These are phyloP conservation scores for Scomber japonicus DNA, from an alignment of 2,113 vertebrate species.

Conservation along the genomic window DNA sequence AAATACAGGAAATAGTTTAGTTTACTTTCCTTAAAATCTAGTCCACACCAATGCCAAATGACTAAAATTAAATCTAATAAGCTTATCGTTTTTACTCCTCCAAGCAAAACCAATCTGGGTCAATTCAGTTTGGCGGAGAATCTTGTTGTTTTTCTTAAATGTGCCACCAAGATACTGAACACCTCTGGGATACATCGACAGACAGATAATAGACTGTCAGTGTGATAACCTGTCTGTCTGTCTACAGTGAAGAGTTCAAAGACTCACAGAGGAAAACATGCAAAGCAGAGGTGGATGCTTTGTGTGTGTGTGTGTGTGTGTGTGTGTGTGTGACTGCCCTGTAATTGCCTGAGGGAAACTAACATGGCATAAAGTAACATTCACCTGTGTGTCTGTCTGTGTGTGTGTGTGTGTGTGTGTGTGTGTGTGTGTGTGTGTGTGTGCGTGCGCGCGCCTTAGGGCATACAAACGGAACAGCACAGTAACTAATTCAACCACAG, in stretches of 20 bases:
- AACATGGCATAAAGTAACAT: slow-evolving; percentile 60
- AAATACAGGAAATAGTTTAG: slow-evolving; percentile 14
- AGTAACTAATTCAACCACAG: slow-evolving; percentile 39
- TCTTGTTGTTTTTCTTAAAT: slow-evolving; percentile 54
- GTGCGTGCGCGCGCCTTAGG: slow-evolving; percentile 43
- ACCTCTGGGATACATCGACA: slow-evolving; percentile 19
- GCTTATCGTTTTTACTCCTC: slow-evolving; percentile 66
- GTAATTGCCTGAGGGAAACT: slow-evolving; percentile 58
- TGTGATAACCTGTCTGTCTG: slow-evolving; percentile 46
- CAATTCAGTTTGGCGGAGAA: slow-evolving; percentile 50
- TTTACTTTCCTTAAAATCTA: slow-evolving; percentile 44
- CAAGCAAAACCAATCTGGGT: slow-evolving; percentile 68
- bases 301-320: slow-evolving; percentile 33
- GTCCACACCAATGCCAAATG: slow-evolving; percentile 50
- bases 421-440: neutral
- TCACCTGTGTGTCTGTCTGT: slow-evolving; percentile 28
- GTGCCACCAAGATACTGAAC: slow-evolving; percentile 49
- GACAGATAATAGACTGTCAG: slow-evolving; percentile 18
- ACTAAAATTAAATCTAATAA: slow-evolving; percentile 68
- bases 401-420: no score
- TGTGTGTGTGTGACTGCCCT: slow-evolving; percentile 42
- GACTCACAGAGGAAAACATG: slow-evolving; percentile 14
- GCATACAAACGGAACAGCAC: slow-evolving; percentile 51
- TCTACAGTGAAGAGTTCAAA: slow-evolving; percentile 29
- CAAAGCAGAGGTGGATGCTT: slow-evolving; percentile 28